A percentile compares a stretch with the other conserved stretches of the same genome.
phyloP scores from a whole-genome alignment of 2,888 invertebrate species.

The Priocnemis perturbator region DNA sequence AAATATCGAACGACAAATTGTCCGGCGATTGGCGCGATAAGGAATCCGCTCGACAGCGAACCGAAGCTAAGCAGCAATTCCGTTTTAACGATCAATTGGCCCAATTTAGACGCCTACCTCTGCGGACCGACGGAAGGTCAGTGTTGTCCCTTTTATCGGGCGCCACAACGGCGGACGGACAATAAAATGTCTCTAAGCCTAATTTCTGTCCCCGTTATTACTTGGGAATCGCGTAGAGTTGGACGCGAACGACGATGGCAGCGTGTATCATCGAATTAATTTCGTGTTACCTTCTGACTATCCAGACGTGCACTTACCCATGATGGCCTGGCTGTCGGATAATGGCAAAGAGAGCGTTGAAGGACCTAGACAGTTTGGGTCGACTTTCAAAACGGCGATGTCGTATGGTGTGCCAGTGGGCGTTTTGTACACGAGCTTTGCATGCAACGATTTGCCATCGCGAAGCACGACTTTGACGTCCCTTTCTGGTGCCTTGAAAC shows the following conservation, averaged over 20 bases:
- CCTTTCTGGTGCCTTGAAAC: slow-evolving; percentile 56
- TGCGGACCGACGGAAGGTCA: slow-evolving; percentile 50
- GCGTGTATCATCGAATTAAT: too few relatives aligned
- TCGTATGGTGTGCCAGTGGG: slow-evolving; percentile 67
- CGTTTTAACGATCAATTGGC: slow-evolving; percentile 47
- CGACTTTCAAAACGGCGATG: slow-evolving; percentile 67
- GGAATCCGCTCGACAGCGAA: too few relatives aligned
- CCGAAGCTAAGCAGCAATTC: too few relatives aligned
- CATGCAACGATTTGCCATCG: slow-evolving; percentile 47
- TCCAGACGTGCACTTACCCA: slow-evolving; percentile 54
- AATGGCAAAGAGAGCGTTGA: slow-evolving; percentile 57
- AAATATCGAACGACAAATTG: too few relatives aligned
- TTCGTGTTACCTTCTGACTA: too few relatives aligned
- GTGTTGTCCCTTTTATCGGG: slow-evolving; percentile 42
- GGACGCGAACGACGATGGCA: neutral
- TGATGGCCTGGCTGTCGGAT: slow-evolving; percentile 41
- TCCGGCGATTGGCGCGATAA: too few relatives aligned
- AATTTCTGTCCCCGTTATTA: slow-evolving; percentile 5
- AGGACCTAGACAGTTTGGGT: slow-evolving; percentile 50
- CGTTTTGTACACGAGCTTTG: slow-evolving; percentile 69
- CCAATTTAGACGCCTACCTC: slow-evolving; percentile 51
- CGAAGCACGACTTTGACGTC: slow-evolving; percentile 58
- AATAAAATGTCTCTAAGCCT: slow-evolving; percentile 5
- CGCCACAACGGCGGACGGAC: slow-evolving; percentile 42
- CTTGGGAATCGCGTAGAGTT: neutral